These are phyloP conservation scores for Strigamia transsilvanica DNA, from an alignment of 2,888 invertebrate species.

Conservation along the genomic window DNA sequence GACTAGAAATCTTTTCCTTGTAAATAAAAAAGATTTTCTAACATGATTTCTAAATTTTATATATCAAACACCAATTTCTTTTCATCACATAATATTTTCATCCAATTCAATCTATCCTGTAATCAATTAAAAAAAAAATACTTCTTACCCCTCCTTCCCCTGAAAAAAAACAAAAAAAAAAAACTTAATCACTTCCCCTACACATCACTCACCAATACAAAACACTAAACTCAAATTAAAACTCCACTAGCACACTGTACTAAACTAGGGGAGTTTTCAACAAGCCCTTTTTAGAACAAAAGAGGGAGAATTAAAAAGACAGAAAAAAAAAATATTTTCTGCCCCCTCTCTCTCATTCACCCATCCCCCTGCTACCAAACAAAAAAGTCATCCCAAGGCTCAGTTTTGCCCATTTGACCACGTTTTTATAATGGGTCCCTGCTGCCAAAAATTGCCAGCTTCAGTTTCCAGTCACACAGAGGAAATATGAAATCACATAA, in stretches of 20 bases:
- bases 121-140: slow-evolving; percentile 5
- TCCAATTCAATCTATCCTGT: background rate
- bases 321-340: background rate
- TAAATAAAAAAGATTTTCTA: too few species aligned
- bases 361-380: background rate
- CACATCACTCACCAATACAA: slow-evolving; percentile 16
- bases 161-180: slow-evolving; percentile 3
- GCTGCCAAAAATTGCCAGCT: slow-evolving; percentile 54
- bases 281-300: slow-evolving; percentile 20
- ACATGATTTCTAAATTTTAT: too few species aligned
- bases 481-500: slow-evolving; percentile 54
- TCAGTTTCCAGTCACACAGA: slow-evolving; percentile 50
- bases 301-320: background rate
- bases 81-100: background rate
- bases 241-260: background rate
- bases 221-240: slow-evolving; percentile 24
- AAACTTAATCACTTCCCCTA: background rate
- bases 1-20: too few species aligned
- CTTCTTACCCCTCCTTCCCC: background rate
- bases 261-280: slow-evolving; percentile 32
- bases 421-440: slow-evolving; percentile 54
- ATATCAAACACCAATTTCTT: too few species aligned
- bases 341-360: background rate
- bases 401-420: slow-evolving; percentile 50
- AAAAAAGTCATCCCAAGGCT: slow-evolving; percentile 33